phyloP scores from a whole-genome alignment of 2,113 vertebrate species.

The Bufo gargarizans region DNA sequence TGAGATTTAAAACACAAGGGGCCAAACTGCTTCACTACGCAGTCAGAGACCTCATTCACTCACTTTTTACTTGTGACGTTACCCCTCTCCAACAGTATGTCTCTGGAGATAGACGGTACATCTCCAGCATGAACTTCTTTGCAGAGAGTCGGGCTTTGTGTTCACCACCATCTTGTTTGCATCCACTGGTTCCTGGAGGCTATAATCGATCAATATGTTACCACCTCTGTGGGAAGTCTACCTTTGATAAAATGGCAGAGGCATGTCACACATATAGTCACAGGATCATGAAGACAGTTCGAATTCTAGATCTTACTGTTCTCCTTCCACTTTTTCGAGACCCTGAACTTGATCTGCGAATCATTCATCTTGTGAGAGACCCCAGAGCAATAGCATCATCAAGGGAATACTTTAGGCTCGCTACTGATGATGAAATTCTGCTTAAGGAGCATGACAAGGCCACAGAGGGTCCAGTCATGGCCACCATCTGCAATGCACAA shows the following conservation, averaged over 20 bases:
- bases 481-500: slow-evolving; percentile 87
- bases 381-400: slow-evolving; percentile 86
- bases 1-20: background rate
- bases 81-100: slow-evolving; percentile 83
- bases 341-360: slow-evolving; percentile 81
- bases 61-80: slow-evolving; percentile 84
- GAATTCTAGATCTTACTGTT: slow-evolving; percentile 84
- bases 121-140: slow-evolving; percentile 86
- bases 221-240: slow-evolving; percentile 66
- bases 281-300: slow-evolving; percentile 85
- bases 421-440: slow-evolving; percentile 73
- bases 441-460: slow-evolving; percentile 63
- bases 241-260: slow-evolving; percentile 73
- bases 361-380: slow-evolving; percentile 93
- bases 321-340: slow-evolving; percentile 87
- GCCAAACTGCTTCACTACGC: slow-evolving; percentile 77
- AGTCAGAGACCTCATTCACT: slow-evolving; percentile 78
- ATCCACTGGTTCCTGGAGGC: slow-evolving; percentile 68
- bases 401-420: slow-evolving; percentile 69
- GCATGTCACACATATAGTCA: slow-evolving; percentile 86
- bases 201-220: slow-evolving; percentile 71
- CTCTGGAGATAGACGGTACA: slow-evolving; percentile 66
- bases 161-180: slow-evolving; percentile 80
- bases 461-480: slow-evolving; percentile 69
- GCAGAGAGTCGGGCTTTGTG: slow-evolving; percentile 87